Base-by-base conservation (phyloP, 2,113 vertebrate species). In the Eidolon helvum region DNA sequence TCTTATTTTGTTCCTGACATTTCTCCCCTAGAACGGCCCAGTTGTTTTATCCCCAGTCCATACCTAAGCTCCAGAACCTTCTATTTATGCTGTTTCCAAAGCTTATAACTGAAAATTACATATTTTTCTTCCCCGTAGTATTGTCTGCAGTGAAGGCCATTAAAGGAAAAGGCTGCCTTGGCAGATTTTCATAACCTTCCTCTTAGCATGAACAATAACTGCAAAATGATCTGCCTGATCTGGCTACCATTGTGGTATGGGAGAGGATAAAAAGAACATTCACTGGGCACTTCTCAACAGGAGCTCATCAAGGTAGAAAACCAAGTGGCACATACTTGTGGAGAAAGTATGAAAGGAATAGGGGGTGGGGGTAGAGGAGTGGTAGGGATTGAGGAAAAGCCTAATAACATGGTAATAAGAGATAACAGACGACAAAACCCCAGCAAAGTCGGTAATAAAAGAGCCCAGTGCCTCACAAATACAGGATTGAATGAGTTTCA, bases 401-500 rank as follows among this genome's bases (percentile, higher is more conserved):
- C 71, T 87, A 90, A 94, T 94, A 87, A 91, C 35, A 68, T 63
- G 71, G 96, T 97, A 93, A 96, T 53, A 65, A 90, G 96, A 97
- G 95, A 93, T 77, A 87, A 74, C 84, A 87, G 93, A 84, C 43
- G 66, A 77, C 92, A 96, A 84, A 95, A 83, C 59, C 91, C 87
- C 33, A 11, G 38, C 35, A 59, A 80, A 84, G 69, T 84, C 2
- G 0, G 65, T 93, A 92, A 96, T 95, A 87, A 96, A 97, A 93
- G 95, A 80, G 77, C 69, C 38, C 79, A 59, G 69, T 18, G 71
- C 92, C 87, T 95, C 90, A 65, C 96, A 95, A 90, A 93, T 48
- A 94, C 87, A 75, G 59, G 87, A 75, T 61, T 78, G 94, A 96
- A 85, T 83, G 95, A 92, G 92, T 90, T 93, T 95, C 85, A 0